Conservation (phyloP, 2,888 invertebrate species). For the Diarsia dahlii region DNA sequence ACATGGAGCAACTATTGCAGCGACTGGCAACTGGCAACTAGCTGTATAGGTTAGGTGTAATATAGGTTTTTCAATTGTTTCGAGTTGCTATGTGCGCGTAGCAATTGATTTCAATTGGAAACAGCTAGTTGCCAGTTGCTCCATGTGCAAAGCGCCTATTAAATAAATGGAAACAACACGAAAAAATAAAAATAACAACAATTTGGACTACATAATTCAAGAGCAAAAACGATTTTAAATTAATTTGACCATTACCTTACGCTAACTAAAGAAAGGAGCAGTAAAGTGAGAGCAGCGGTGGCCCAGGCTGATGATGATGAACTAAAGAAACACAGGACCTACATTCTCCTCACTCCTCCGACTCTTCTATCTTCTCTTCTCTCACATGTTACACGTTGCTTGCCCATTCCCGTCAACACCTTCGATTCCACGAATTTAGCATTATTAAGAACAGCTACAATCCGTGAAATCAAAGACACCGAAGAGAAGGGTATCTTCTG, state of each 20-base stretch:
- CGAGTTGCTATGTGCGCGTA: too few species aligned
- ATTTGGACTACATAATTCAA: not conserved
- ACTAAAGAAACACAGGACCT: not conserved
- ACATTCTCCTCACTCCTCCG: slow-evolving; percentile 2
- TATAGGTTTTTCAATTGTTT: too few species aligned
- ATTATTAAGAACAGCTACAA: slow-evolving; percentile 54
- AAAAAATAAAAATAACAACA: too few species aligned
- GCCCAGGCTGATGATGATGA: too few species aligned
- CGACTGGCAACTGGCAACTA: too few species aligned
- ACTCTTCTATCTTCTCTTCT: not conserved
- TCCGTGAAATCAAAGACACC: slow-evolving; percentile 72
- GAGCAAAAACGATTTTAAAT: not conserved
- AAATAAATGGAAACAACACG: too few species aligned
- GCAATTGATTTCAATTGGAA: too few species aligned
- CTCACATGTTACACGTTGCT: not conserved
- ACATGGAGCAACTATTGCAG: too few species aligned
- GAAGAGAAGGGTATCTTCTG: slow-evolving; percentile 47
- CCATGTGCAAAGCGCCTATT: too few species aligned
- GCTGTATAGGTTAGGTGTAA: too few species aligned
- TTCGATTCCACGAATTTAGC: slow-evolving; percentile 84
- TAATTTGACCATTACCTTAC: not conserved
- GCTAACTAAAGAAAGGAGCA: not conserved
- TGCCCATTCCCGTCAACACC: slow-evolving; percentile 56
- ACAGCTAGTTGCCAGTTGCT: too few species aligned
- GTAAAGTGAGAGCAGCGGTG: too few species aligned